phyloP scores from a whole-genome alignment of 92 coral and sea anemone species.

The Actinernus sp. region DNA sequence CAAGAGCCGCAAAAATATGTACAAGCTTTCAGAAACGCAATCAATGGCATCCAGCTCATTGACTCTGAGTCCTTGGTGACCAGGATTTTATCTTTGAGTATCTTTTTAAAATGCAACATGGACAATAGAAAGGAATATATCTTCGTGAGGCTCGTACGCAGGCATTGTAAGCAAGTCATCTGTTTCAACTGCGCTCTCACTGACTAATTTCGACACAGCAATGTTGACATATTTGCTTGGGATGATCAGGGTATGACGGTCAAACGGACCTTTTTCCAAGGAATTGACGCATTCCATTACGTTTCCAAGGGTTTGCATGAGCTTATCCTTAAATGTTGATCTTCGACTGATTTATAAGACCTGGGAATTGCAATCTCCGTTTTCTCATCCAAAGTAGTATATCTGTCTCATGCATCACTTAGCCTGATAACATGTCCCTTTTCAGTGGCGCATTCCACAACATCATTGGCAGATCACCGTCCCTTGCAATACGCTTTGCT shows the following conservation, averaged over 20 bases:
- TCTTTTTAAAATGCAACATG: slow-evolving; percentile 55
- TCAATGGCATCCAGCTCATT: slow-evolving; percentile 31
- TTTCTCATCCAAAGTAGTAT: slow-evolving; percentile 40
- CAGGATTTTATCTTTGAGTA: slow-evolving; percentile 43
- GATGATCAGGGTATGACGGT: slow-evolving; percentile 53
- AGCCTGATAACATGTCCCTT: slow-evolving; percentile 58
- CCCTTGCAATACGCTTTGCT: slow-evolving; percentile 11
- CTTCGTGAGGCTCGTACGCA: slow-evolving; percentile 17
- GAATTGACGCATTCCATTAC: slow-evolving; percentile 36
- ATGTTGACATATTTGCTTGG: slow-evolving; percentile 30
- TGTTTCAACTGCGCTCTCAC: slow-evolving; percentile 23
- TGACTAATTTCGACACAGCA: slow-evolving; percentile 6
- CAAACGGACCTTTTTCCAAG: slow-evolving; percentile 40
- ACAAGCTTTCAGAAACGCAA: slow-evolving; percentile 55
- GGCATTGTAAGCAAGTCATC: slow-evolving; percentile 19
- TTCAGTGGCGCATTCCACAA: slow-evolving; percentile 61
- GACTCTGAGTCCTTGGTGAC: slow-evolving; percentile 30
- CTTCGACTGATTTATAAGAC: slow-evolving; percentile 40
- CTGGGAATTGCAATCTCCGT: slow-evolving; percentile 20
- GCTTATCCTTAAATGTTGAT: slow-evolving; percentile 52
- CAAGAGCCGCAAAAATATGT: slow-evolving; percentile 45
- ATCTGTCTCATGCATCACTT: slow-evolving; percentile 61
- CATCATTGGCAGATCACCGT: slow-evolving; percentile 54
- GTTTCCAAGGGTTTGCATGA: slow-evolving; percentile 28
- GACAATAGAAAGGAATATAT: slow-evolving; percentile 49